Percentiles rank a stretch among this genome's conserved stretches.
These are phyloP conservation scores for Micronycteris hirsuta DNA, from an alignment of 2,113 vertebrate genomes.

Conservation along the genomic window DNA sequence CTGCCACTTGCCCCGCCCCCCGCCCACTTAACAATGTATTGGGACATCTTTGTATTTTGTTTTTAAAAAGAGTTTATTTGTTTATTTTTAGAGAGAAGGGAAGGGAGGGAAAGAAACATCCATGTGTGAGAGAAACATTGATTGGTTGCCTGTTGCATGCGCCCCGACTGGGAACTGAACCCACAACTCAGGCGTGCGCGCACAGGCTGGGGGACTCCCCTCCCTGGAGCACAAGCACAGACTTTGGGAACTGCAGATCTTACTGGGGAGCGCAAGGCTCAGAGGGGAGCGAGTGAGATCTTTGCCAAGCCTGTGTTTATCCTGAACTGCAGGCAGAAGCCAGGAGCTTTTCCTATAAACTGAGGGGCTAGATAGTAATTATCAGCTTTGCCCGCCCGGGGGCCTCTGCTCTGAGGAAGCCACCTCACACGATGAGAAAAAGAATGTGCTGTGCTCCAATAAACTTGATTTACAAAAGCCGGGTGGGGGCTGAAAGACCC, in stretches of 20 bases:
- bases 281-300: accelerated
- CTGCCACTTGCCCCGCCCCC: accelerated
- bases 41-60: not conserved
- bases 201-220: not conserved
- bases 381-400: accelerated
- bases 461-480: not conserved
- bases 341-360: too few species aligned
- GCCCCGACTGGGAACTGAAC: too few species aligned
- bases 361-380: not conserved
- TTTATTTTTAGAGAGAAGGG: too few species aligned
- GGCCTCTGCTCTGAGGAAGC: not conserved
- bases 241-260: not conserved
- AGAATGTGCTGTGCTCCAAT: not conserved
- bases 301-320: accelerated
- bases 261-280: not conserved
- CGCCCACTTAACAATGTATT: not conserved
- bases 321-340: not conserved
- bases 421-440: accelerated
- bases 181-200: too few species aligned
- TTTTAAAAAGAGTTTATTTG: too few species aligned
- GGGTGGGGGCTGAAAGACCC: not conserved
- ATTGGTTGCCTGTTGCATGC: too few species aligned
- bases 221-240: not conserved
- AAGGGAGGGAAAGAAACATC: too few species aligned
- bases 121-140: too few species aligned